These are phyloP conservation scores for Stigmatopora argus DNA, from an alignment of 2,113 vertebrate genomes.

Conservation along the genomic window DNA sequence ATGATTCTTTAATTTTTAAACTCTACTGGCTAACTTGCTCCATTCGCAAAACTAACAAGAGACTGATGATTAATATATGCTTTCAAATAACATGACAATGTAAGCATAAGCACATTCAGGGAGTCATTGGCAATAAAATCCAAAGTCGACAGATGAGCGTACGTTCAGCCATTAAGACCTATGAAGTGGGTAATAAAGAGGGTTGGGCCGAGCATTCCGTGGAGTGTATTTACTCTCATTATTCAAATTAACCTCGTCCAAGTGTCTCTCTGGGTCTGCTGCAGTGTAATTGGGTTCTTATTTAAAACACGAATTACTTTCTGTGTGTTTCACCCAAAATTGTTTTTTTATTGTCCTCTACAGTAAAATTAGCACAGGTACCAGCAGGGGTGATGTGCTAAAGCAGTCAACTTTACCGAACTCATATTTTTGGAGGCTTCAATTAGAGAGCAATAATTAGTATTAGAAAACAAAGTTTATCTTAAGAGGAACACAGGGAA, in stretches of 20 bases:
- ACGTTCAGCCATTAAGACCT: conserved; percentile 39
- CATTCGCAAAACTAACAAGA: background rate
- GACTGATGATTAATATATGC: background rate
- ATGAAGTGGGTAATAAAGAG: conserved; percentile 42
- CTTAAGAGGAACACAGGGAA: background rate
- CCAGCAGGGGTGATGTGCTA: conserved; percentile 29
- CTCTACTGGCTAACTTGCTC: background rate
- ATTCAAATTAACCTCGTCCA: conserved; percentile 60
- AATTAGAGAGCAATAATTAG: conserved; percentile 25
- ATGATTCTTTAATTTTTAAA: background rate
- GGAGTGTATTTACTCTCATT: conserved; percentile 60
- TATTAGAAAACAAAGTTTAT: conserved; percentile 26
- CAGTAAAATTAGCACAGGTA: conserved; percentile 28
- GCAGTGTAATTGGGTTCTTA: conserved; percentile 45
- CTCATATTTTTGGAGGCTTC: conserved; percentile 16
- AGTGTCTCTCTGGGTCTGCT: conserved; percentile 49
- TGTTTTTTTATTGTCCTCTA: conserved; percentile 38
- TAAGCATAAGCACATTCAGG: conserved; percentile 11
- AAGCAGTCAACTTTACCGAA: conserved; percentile 33
- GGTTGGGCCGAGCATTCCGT: conserved; percentile 33
- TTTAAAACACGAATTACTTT: conserved; percentile 47
- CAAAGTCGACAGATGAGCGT: conserved; percentile 18
- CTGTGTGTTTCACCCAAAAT: conserved; percentile 15
- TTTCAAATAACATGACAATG: conserved; percentile 10
- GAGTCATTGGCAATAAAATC: conserved; percentile 30